Evolutionary conservation across 2,113 vertebrate species (phyloP).

Genomic region (Scomber japonicus): DNA sequence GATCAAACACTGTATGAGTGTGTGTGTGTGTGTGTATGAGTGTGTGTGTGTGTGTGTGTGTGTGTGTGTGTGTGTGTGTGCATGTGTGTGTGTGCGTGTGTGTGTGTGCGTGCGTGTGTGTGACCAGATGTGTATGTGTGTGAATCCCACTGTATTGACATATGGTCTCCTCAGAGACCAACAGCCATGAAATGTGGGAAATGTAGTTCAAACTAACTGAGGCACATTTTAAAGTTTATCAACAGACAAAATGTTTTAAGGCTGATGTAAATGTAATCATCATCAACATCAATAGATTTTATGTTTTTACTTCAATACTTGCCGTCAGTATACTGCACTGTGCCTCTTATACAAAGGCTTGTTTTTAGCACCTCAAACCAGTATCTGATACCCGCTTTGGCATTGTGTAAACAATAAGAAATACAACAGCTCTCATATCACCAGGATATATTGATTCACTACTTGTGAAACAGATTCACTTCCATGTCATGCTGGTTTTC

Average conservation of each 20-base stretch:
- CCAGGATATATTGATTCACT: slow-evolving; percentile 33
- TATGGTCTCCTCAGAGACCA: slow-evolving; percentile 32
- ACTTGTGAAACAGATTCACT: slow-evolving; percentile 14
- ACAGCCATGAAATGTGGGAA: slow-evolving; percentile 20
- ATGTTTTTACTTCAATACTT: neutral
- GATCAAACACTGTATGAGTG: slow-evolving; percentile 49
- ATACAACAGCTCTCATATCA: slow-evolving; percentile 11
- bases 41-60: slow-evolving; percentile 23
- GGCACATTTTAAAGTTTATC: neutral
- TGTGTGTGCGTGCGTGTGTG: too few relatives aligned
- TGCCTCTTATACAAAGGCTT: too few relatives aligned
- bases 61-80: neutral
- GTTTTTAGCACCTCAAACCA: too few relatives aligned
- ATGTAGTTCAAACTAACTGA: slow-evolving; percentile 1
- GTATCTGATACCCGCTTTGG: neutral
- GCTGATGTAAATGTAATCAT: neutral
- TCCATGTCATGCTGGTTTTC: slow-evolving; percentile 13
- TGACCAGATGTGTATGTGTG: slow-evolving; percentile 28
- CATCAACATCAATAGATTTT: too few relatives aligned
- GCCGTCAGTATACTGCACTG: neutral
- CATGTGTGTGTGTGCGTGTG: too few relatives aligned
- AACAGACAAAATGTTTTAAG: neutral
- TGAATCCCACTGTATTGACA: slow-evolving; percentile 29
- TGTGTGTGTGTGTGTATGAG: neutral
- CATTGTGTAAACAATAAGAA: slow-evolving; percentile 1